phyloP scores from a whole-genome alignment of 92 coral and sea anemone species.

The Anthopleura xanthogrammica region DNA sequence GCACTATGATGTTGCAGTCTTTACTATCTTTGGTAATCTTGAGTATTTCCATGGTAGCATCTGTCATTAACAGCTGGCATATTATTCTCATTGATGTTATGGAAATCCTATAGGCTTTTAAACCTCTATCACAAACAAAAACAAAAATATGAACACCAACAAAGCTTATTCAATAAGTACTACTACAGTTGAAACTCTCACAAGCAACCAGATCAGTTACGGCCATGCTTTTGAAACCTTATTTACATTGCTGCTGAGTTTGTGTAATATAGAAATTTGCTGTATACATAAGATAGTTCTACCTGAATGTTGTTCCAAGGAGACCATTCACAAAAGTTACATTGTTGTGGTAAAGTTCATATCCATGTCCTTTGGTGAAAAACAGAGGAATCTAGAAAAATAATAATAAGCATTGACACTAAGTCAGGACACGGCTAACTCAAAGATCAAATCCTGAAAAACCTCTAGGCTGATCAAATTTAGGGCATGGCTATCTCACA shows the following conservation, averaged over 20 bases:
- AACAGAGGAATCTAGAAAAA: conserved; percentile 77
- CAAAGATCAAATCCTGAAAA: neutral
- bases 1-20: conserved; percentile 81
- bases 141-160: neutral
- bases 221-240: too few relatives aligned
- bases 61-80: conserved; percentile 58
- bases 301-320: conserved; percentile 78
- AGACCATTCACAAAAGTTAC: conserved; percentile 80
- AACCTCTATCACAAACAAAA: conserved; percentile 44
- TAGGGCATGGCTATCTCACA: too few relatives aligned
- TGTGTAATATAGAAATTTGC: neutral
- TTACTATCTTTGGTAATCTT: conserved; percentile 85
- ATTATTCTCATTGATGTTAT: conserved; percentile 50
- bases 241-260: neutral
- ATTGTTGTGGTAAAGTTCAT: conserved; percentile 63
- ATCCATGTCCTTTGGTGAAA: conserved; percentile 70
- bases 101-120: conserved; percentile 51
- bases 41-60: conserved; percentile 69
- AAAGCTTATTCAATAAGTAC: too few relatives aligned
- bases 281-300: neutral
- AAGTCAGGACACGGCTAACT: too few relatives aligned
- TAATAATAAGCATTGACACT: neutral
- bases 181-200: too few relatives aligned
- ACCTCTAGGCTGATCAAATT: too few relatives aligned
- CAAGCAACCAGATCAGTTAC: neutral